Conservation (phyloP, 2,113 vertebrate genomes). For the Channa argus region DNA sequence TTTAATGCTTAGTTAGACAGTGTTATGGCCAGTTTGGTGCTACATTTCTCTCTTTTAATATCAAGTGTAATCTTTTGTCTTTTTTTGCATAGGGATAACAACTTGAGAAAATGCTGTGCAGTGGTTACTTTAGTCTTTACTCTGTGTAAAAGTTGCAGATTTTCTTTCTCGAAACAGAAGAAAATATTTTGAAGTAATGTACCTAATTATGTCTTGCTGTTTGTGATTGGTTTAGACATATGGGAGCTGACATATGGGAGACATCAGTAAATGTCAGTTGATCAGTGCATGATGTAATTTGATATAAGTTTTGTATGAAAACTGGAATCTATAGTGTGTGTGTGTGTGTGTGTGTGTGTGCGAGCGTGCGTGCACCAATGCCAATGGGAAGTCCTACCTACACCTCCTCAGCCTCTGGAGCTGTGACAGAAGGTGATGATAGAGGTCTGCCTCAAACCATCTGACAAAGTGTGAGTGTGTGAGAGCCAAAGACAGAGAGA, state of each 20-base stretch:
- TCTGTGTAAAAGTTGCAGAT: constrained; percentile 25
- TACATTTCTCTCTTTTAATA: constrained; percentile 36
- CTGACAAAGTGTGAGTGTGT: constrained; percentile 27
- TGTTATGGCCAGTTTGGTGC: constrained; percentile 36
- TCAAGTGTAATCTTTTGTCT: constrained; percentile 42
- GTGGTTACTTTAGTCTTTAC: constrained; percentile 32
- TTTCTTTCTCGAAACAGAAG: constrained; percentile 40
- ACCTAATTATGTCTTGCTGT: constrained; percentile 5
- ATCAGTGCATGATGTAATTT: constrained; percentile 43
- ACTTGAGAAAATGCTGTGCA: constrained; percentile 21
- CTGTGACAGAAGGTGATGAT: constrained; percentile 38
- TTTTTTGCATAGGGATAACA: constrained; percentile 43
- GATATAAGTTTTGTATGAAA: constrained; percentile 55
- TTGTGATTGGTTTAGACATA: constrained; percentile 15
- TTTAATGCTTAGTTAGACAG: constrained; percentile 21
- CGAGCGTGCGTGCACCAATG: neutral
- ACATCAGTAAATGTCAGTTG: constrained; percentile 7
- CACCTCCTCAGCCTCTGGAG: constrained; percentile 43
- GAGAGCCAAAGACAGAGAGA: neutral
- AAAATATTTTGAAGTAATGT: constrained; percentile 56
- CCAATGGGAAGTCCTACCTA: neutral
- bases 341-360: neutral
- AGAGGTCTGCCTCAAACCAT: constrained; percentile 24
- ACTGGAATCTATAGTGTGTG: constrained; percentile 64
- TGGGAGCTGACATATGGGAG: constrained; percentile 21